These are phyloP conservation scores for Blastomussa wellsi DNA, from an alignment of 92 coral and sea anemone species.

Conservation along the genomic window DNA sequence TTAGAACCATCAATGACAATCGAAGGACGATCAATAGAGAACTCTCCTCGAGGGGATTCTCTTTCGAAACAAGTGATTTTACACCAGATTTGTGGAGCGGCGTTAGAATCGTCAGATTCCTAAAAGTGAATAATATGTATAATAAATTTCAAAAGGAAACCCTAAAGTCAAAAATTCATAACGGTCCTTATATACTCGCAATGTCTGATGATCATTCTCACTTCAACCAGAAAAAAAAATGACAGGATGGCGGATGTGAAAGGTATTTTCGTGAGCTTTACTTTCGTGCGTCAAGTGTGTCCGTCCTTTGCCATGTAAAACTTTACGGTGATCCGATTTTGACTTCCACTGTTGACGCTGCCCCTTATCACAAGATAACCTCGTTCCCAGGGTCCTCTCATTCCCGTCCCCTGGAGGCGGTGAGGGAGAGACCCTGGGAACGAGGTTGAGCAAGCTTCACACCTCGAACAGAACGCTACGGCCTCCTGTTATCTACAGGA, in stretches of 20 bases:
- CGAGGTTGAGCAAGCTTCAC: too few species aligned
- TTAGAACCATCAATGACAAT: conserved; percentile 60
- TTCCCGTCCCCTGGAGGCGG: too few species aligned
- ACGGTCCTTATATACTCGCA: too few species aligned
- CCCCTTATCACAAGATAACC: neutral
- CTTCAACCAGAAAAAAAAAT: too few species aligned
- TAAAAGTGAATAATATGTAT: conserved; percentile 14
- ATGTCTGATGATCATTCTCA: too few species aligned
- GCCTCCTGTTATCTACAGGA: neutral
- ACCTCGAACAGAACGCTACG: neutral
- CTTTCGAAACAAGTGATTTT: conserved; percentile 62
- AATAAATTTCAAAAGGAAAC: neutral
- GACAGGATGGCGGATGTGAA: neutral
- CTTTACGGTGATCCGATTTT: too few species aligned
- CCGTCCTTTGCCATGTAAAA: neutral
- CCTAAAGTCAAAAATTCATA: too few species aligned
- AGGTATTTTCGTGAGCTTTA: neutral
- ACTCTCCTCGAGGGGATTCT: conserved; percentile 51
- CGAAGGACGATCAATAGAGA: conserved; percentile 55
- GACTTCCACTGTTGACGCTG: neutral
- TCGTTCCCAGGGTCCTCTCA: too few species aligned
- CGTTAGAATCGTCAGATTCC: conserved; percentile 45
- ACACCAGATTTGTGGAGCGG: conserved; percentile 67
- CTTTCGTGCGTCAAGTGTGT: too few species aligned
- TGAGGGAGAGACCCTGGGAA: too few species aligned